Conservation (phyloP, 1,140 invertebrate species). For the Platorchestia sp. region DNA sequence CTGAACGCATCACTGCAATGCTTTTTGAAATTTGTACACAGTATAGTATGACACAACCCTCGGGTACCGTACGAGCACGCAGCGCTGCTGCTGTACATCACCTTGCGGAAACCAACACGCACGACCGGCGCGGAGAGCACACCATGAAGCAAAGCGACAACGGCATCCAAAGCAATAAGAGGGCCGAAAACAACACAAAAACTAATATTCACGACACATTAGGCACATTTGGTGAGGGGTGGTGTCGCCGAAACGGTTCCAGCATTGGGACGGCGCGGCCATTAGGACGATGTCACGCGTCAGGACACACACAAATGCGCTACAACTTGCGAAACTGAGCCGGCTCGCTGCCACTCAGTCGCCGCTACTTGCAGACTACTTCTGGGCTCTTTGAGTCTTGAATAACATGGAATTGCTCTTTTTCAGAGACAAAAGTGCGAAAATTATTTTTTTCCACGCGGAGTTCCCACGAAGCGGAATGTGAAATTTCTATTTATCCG, state of each 20-base stretch:
- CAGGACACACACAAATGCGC: background rate
- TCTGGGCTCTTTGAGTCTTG: background rate
- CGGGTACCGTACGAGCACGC: too few relatives aligned
- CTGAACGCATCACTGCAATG: too few relatives aligned
- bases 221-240: constrained; percentile 24
- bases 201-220: constrained; percentile 53
- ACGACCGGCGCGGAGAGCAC: background rate
- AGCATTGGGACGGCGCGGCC: background rate
- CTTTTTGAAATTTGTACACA: too few relatives aligned
- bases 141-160: background rate
- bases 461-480: background rate
- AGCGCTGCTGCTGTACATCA: background rate
- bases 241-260: background rate
- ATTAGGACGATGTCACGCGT: background rate
- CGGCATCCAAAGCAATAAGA: constrained; percentile 24
- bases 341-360: background rate
- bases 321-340: background rate
- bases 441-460: background rate
- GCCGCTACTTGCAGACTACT: background rate
- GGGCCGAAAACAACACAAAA: background rate
- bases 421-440: background rate
- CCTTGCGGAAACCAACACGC: background rate
- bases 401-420: background rate
- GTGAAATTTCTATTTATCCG: background rate
- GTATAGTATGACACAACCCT: too few relatives aligned